A percentile compares a stretch with the other conserved stretches of the same genome.
These are phyloP conservation scores for Hippocampus zosterae DNA, from an alignment of 2,113 vertebrate species.

Conservation along the genomic window DNA sequence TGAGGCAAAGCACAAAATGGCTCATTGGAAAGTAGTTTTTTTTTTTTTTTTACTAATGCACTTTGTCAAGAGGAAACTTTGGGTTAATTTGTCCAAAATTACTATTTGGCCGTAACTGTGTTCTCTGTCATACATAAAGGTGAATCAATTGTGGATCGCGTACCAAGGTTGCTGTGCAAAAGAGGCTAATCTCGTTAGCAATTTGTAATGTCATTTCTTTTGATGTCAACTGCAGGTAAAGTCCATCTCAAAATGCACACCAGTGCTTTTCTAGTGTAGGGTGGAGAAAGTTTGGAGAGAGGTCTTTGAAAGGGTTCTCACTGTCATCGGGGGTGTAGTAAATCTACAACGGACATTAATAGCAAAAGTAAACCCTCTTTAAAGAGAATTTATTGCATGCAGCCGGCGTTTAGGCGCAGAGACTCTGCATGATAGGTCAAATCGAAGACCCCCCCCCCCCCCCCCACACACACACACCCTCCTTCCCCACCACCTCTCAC, in stretches of 20 bases:
- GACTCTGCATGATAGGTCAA: constrained; percentile 57
- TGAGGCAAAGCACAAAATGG: too few species aligned
- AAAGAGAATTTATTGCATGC: constrained; percentile 69
- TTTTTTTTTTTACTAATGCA: too few species aligned
- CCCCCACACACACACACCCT: too few species aligned
- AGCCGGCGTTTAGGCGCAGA: constrained; percentile 48
- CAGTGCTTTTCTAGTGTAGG: constrained; percentile 23
- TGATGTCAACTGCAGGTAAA: constrained; percentile 49
- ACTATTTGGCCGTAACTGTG: too few species aligned
- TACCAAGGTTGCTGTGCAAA: background rate
- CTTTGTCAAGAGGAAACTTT: too few species aligned
- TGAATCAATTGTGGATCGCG: background rate
- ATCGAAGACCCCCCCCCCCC: background rate
- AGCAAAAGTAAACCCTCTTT: constrained; percentile 74
- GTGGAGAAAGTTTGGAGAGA: constrained; percentile 18
- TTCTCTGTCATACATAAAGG: too few species aligned
- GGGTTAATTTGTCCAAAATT: too few species aligned
- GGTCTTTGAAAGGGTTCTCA: constrained; percentile 55
- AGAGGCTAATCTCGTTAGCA: background rate
- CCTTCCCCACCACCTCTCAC: constrained; percentile 18
- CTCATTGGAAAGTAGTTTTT: too few species aligned
- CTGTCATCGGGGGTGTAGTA: constrained; percentile 41
- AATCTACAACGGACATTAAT: constrained; percentile 74
- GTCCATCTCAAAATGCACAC: constrained; percentile 39
- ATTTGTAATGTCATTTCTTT: constrained; percentile 25